Conservation (phyloP, 2,113 vertebrate species). For the Oryctolagus cuniculus region mOryCun1.1 NC_091433.1:63598501-63599000, state of each 20-base stretch:
- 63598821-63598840: constrained; percentile 52
- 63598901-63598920: background rate
- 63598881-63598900: background rate
- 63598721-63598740: constrained; percentile 66
- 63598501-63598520: constrained; percentile 71
- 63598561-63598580: constrained; percentile 69
- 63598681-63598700: constrained; percentile 77
- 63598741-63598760: constrained; percentile 43
- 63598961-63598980: background rate
- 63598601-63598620: constrained; percentile 68
- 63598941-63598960: constrained; percentile 61
- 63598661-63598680: constrained; percentile 70
- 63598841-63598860: constrained; percentile 70
- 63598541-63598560: constrained; percentile 71
- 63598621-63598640: constrained; percentile 79
- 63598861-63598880: background rate
- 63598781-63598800: background rate
- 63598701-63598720: constrained; percentile 60
- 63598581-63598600: constrained; percentile 73
- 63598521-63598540: constrained; percentile 67
- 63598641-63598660: constrained; percentile 77
- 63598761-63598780: constrained; percentile 49
- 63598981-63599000: background rate
- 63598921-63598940: constrained; percentile 45
- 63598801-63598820: constrained; percentile 39